Evolutionary conservation across 2,797 vertebrate genomes (phyloP), one percentile per base, ranked within the genome.

Genomic region (Ispidina lecontei): DNA sequence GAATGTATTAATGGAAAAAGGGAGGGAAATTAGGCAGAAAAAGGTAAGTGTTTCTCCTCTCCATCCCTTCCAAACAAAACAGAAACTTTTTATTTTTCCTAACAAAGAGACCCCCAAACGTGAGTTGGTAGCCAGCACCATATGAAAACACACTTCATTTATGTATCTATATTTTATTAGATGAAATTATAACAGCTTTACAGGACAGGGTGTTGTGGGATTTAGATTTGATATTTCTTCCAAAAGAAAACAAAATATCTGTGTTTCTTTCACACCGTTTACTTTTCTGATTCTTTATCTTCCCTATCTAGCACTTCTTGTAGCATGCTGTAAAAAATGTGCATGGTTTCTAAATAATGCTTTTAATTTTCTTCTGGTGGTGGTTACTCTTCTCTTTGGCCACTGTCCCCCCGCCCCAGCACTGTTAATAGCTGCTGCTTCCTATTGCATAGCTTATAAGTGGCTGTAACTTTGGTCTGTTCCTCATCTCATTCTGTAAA

Each of bases 41-140:
- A 91, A 84, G 82, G 94, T 96, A 91, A 95, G 94, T 91, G 62
- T 35, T 92, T 80, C 46, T 72, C 14, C 49, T 6, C 21, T 84
- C 54, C 2, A 1, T 41, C 39, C 22, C 35, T 89, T 93, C 46
- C 54, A 64, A 86, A 81, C 23, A 81, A 76, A 90, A 68, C 4
- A 10, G 28, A 63, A 86, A 82, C n/a, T 81, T 83, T 75, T 43
- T 62, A 37, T 46, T 69, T 51, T 82, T 47, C 7, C 39, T 64
- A 89, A 92, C 77, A 82, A 90, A 93, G 54, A 75, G 46, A 54
- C 9, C 14, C 35, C 39, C 37, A 83, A 88, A 43, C 26, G 15
- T 1, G 1, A 65, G 25, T 2, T 65, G n/a, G 41, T 59, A 73
- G 60, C 74, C 31, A 80, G 81, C 31, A 75, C 20, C 62, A 70